Base-by-base conservation (phyloP, 2,888 invertebrate species). In the Entomobrya proxima region DNA sequence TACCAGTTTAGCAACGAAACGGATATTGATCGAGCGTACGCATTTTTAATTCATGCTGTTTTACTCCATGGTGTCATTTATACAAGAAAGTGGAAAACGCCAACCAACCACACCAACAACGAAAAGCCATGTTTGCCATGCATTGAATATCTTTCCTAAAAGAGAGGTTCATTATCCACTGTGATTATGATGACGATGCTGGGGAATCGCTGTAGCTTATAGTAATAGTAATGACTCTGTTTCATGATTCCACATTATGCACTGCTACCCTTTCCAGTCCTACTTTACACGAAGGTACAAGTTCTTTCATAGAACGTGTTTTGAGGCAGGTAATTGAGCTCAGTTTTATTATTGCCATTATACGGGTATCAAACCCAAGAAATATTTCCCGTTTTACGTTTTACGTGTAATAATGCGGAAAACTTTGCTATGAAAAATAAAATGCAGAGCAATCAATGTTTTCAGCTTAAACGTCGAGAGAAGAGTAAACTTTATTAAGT, bases 1-100 rank as follows among this genome's bases (percentile, higher is more conserved):
- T n/a, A n/a, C n/a, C n/a, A n/a, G n/a, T n/a, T n/a, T n/a, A 11
- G 24, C 9, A 55, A 24, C 11, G 55, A 55, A 61, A 61, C 18
- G 13, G 40, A 40, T 78, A 78, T 61, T 64, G 78, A 78, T 58
- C 64, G 30, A 40, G 27, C 32, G 15, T 35, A 75, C 75, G 75
- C 75, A 75, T 75, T 75, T 75, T 75, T 75, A 75, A 75, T 75
- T 75, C 75, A 75, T 75, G 21, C 55, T 18, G 24, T 50, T 74
- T 18, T 18, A 52, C 55, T 52, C 18, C 55, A 52, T 52, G n/a
- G n/a, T n/a, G n/a, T n/a, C n/a, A n/a, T n/a, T n/a, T n/a, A n/a
- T n/a, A n/a, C n/a, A n/a, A n/a, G n/a, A n/a, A n/a, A n/a, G n/a
- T n/a, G n/a, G n/a, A n/a, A n/a, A n/a, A n/a, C n/a, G n/a, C n/a